Evolutionary conservation across 2,797 vertebrate species (phyloP), one percentile per base, ranked within the genome.

Genomic region (Glossophaga mutica): DNA sequence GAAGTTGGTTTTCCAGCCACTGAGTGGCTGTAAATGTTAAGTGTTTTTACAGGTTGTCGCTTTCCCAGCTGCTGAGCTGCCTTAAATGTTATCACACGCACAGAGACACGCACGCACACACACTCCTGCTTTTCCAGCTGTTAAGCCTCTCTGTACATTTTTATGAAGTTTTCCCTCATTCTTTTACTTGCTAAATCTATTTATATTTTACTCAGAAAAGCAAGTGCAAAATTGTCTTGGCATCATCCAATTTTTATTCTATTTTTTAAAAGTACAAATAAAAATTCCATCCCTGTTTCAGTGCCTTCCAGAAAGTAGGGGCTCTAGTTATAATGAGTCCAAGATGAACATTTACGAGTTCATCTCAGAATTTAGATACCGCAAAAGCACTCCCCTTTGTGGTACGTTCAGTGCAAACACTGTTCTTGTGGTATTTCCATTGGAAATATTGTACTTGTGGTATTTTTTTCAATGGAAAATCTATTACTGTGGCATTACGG

Each of bases 21-120:
- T 97, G 98, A 98, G 98, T 98, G 98, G 98, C 97, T 98, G 97
- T 98, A 98, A 98, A 98, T 98, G 98, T 98, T 98, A 98, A 99
- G 97, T 98, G 98, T 98, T 99, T 99, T 98, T 98, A 98, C 98
- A 98, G 97, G 98, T 98, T 97, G 98, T 98, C 98, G 98, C 97
- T 97, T 96, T 97, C 97, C 97, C 98, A 98, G 98, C 98, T 98
- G 98, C 98, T 98, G 97, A 98, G 97, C 97, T 96, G 97, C 97
- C 97, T 98, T 98, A 98, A 98, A 98, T 98, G 96, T 97, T 98
- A 67, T 67, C 65, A 18, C 65, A 67, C 65, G 34, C 65, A 46
- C 22, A 29, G 48, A 22, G 50, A 39, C 37, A 42, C 21, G 57
- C 48, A 37, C 52, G 10, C 42, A 26, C 87, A 55, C 82, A 32